Evolutionary conservation across 2,797 vertebrate species (phyloP).

Genomic region (Alauda arvensis): DNA sequence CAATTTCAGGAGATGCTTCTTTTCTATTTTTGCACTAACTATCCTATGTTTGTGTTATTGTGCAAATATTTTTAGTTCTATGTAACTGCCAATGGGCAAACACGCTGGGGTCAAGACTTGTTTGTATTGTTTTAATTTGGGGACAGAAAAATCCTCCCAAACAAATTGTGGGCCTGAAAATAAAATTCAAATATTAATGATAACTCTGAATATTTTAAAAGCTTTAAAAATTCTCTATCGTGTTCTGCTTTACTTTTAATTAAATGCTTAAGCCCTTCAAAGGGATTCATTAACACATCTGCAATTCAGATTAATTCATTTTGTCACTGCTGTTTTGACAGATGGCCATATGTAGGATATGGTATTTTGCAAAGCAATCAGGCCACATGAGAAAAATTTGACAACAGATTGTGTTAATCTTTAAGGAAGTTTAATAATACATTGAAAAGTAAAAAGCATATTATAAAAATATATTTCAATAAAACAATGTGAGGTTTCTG

Average conservation of each 20-base stretch:
- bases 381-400: slow-evolving; percentile 48
- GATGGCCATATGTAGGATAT: slow-evolving; percentile 53
- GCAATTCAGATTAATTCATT: slow-evolving; percentile 65
- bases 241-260: slow-evolving; percentile 67
- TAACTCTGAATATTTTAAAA: slow-evolving; percentile 58
- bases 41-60: neutral
- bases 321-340: slow-evolving; percentile 68
- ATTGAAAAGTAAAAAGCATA: slow-evolving; percentile 22
- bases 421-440: slow-evolving; percentile 51
- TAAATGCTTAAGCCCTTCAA: slow-evolving; percentile 68
- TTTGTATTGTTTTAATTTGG: slow-evolving; percentile 46
- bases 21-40: neutral
- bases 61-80: slow-evolving; percentile 24
- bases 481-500: neutral
- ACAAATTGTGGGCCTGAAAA: slow-evolving; percentile 36
- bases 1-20: neutral
- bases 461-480: slow-evolving; percentile 35
- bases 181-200: slow-evolving; percentile 54
- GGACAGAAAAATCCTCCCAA: slow-evolving; percentile 9
- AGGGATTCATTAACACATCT: slow-evolving; percentile 69
- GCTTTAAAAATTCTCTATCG: slow-evolving; percentile 49
- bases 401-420: slow-evolving; percentile 51
- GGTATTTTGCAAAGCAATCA: slow-evolving; percentile 53
- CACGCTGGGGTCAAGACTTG: neutral
- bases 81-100: slow-evolving; percentile 8